Evolutionary conservation across 2,888 invertebrate species (phyloP).

Genomic region (Parapristionchus giblindavisi): DNA sequence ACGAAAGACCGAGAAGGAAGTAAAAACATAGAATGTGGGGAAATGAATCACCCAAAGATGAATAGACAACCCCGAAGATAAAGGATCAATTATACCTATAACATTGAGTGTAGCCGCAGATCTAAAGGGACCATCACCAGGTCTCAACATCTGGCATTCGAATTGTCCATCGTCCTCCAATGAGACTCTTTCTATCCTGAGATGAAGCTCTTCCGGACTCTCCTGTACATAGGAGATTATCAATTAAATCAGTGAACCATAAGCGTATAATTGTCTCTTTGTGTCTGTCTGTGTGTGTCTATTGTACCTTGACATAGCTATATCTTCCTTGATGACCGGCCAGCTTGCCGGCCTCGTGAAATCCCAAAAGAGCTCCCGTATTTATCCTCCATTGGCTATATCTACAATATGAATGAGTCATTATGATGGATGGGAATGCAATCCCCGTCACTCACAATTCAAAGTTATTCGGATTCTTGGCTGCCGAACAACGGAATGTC

Average conservation of each 20-base stretch:
- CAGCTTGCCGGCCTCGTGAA: constrained; percentile 58
- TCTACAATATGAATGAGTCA: constrained; percentile 41
- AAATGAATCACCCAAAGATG: too few species aligned
- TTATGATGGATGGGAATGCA: background rate
- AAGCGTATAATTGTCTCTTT: background rate
- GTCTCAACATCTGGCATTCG: constrained; percentile 85
- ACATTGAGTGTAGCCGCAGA: constrained; percentile 60
- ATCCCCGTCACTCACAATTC: constrained; percentile 42
- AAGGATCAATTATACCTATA: constrained; percentile 62
- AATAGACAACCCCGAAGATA: too few species aligned
- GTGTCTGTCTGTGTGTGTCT: background rate
- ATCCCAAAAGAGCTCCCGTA: constrained; percentile 59
- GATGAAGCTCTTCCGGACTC: constrained; percentile 62
- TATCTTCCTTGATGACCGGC: constrained; percentile 65
- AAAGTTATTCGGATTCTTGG: constrained; percentile 46
- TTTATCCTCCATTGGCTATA: constrained; percentile 66
- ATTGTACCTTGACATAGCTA: constrained; percentile 61
- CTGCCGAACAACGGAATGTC: constrained; percentile 58
- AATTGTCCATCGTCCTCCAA: constrained; percentile 92
- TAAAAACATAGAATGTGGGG: too few species aligned
- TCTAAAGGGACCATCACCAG: constrained; percentile 58
- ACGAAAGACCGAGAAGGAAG: too few species aligned
- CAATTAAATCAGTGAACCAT: background rate
- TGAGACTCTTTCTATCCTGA: constrained; percentile 73
- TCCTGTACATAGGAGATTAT: constrained; percentile 45